phyloP scores from a whole-genome alignment of 92 coral and sea anemone genomes.

The Palythoa grandiflora region DNA sequence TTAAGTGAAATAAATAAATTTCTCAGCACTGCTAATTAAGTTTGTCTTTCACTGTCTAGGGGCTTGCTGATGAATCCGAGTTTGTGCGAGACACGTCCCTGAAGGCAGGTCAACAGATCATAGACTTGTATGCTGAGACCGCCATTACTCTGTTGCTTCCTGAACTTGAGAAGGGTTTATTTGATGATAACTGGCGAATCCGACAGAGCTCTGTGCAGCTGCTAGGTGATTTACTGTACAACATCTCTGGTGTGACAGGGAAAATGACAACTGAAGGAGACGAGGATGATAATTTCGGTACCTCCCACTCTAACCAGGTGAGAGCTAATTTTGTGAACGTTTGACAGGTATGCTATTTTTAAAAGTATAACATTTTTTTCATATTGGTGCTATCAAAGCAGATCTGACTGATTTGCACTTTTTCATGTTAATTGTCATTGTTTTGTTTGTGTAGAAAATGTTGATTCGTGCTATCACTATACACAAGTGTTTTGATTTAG shows the following conservation, averaged over 20 bases:
- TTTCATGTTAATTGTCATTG: too few species aligned
- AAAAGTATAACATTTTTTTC: neutral
- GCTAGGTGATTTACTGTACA: constrained; percentile 91
- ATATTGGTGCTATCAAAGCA: neutral
- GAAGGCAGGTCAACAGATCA: constrained; percentile 96
- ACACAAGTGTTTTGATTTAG: too few species aligned
- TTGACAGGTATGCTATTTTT: neutral
- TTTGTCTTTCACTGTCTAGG: constrained; percentile 51
- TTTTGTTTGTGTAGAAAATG: too few species aligned
- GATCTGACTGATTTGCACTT: neutral
- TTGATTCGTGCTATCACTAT: too few species aligned
- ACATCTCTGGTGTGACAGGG: constrained; percentile 96
- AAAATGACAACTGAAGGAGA: constrained; percentile 99
- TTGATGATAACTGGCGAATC: constrained; percentile 99
- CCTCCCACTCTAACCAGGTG: constrained; percentile 94
- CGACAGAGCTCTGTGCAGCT: constrained; percentile 92
- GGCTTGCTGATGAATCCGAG: constrained; percentile 97
- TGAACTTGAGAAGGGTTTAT: constrained; percentile 91
- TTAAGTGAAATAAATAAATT: too few species aligned
- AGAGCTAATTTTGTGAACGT: neutral
- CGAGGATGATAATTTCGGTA: constrained; percentile 98
- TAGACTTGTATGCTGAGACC: constrained; percentile 90
- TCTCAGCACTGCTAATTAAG: neutral
- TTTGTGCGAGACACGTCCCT: constrained; percentile 96
- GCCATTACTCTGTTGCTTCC: constrained; percentile 96